Base-by-base conservation (phyloP, 2,888 invertebrate genomes). In the Periphyllus acericola region DNA sequence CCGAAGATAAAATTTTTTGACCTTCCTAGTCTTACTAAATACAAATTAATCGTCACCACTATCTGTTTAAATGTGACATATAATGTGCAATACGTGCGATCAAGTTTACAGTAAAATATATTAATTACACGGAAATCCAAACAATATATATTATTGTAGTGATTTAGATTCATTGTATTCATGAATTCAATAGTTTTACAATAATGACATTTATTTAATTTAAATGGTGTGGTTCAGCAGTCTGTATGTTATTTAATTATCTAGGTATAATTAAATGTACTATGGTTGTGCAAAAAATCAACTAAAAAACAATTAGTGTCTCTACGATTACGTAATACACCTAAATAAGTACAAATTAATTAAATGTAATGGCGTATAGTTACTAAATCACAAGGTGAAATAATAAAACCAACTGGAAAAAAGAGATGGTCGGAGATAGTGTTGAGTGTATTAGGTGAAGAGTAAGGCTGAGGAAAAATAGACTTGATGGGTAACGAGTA, bases 1-100 rank as follows among this genome's bases (percentile, higher is more conserved):
- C n/a, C n/a, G 14, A 21, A 68, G 32, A 32, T 87, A n/a, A 75
- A 34, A 78, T 17, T 55, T n/a, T 29, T 76, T 76, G 60, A 25
- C 40, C 25, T 68, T 86, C 82, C 82, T 89, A 11, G 46, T 46
- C 14, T 46, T 46, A 46, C 14, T 46, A 14, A 46, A 46, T 46
- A 46, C 46, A 46, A 46, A 46, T 46, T 14, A 14, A 46, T 46
- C 14, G 11, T 46, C 14, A 46, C 8, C 40, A 40, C 9, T 40
- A 40, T 40, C 3, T 1, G 40, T 46, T 46, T 46, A 14, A 46
- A 14, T 46, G 46, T 46, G 14, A 46, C 46, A 2, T 11, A n/a
- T n/a, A n/a, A n/a, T n/a, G n/a, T n/a, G n/a, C 46, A 46, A 46
- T 46, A n/a, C 46, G 14, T 46, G 46, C 46, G 14, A 46, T 46